phyloP scores from a whole-genome alignment of 2,113 vertebrate genomes.

The Lota lota region DNA sequence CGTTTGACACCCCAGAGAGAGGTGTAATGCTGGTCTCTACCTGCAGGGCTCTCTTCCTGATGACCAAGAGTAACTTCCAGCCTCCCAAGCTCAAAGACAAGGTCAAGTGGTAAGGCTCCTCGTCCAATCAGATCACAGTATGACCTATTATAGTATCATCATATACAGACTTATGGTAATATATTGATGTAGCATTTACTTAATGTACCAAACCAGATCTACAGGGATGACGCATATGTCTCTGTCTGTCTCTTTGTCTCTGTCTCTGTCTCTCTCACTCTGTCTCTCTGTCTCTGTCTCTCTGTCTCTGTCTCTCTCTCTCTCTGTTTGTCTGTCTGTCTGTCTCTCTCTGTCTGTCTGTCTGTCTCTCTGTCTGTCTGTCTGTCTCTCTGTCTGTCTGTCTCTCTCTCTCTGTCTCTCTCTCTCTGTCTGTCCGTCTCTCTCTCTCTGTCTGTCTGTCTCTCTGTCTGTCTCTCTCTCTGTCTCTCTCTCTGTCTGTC shows the following conservation, averaged over 20 bases:
- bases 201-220: too few relatives aligned
- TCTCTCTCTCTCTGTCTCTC: too few relatives aligned
- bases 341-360: neutral
- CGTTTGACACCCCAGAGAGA: slow-evolving; percentile 86
- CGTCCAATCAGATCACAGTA: too few relatives aligned
- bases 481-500: too few relatives aligned
- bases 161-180: too few relatives aligned
- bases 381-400: neutral
- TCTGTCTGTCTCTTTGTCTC: neutral
- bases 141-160: too few relatives aligned
- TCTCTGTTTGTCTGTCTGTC: too few relatives aligned
- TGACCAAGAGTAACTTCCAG: slow-evolving; percentile 99
- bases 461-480: neutral
- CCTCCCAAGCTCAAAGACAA: slow-evolving; percentile 98
- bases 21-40: neutral
- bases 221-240: neutral
- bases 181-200: too few relatives aligned
- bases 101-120: slow-evolving; percentile 84
- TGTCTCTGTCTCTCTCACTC: neutral
- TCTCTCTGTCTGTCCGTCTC: too few relatives aligned
- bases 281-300: neutral
- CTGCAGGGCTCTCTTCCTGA: slow-evolving; percentile 91
- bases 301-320: neutral
- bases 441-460: neutral
- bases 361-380: neutral